Conservation (phyloP, 2,888 invertebrate genomes). For the Deladenus siricidicola region DNA sequence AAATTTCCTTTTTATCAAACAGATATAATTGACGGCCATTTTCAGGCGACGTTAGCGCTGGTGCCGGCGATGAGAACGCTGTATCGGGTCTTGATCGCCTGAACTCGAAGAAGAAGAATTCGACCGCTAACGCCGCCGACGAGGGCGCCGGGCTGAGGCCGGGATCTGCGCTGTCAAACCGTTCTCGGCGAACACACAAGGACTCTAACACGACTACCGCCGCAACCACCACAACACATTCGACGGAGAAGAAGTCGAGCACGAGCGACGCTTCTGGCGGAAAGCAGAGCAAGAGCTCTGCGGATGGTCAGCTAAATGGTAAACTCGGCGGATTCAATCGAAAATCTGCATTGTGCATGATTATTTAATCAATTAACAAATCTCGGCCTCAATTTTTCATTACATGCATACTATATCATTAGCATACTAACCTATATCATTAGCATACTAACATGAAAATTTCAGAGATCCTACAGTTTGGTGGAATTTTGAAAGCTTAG, state of each 20-base stretch:
- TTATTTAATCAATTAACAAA: neutral
- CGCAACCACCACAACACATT: neutral
- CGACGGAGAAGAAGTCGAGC: neutral
- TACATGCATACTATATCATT: too few relatives aligned
- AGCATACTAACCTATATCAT: too few relatives aligned
- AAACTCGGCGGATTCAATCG: too few relatives aligned
- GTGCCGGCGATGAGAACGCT: neutral
- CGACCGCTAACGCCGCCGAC: neutral
- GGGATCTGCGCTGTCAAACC: neutral
- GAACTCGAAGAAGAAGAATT: too few relatives aligned
- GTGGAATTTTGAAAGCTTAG: too few relatives aligned
- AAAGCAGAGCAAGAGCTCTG: too few relatives aligned
- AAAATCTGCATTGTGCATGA: neutral
- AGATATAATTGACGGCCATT: too few relatives aligned
- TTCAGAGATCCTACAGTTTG: too few relatives aligned
- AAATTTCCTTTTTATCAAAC: neutral
- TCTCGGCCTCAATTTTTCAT: too few relatives aligned
- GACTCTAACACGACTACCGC: neutral
- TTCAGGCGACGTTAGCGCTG: neutral
- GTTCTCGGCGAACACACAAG: neutral
- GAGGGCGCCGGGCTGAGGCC: neutral
- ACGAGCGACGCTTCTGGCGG: neutral
- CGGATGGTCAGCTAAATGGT: too few relatives aligned
- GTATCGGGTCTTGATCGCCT: too few relatives aligned
- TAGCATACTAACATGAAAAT: too few relatives aligned